Percentiles rank a stretch among this genome's conserved stretches.
Conservation (phyloP, 2,113 vertebrate species). For the Rhinolophus ferrumequinum region DNA sequence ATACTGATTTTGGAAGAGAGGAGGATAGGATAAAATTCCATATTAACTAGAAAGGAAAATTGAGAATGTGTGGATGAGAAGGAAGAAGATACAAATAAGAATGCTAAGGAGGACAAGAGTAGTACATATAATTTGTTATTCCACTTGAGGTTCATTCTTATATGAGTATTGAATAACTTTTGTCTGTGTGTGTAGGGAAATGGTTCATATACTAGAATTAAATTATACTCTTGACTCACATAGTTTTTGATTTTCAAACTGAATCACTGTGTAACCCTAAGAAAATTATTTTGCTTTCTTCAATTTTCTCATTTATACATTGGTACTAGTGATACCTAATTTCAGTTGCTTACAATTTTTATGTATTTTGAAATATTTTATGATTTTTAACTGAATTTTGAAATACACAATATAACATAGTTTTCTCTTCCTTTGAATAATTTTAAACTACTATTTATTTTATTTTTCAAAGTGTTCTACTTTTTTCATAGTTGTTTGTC, state of each 20-base stretch:
- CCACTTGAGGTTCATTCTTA: background rate
- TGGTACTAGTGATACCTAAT: background rate
- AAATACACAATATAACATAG: background rate
- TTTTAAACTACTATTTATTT: background rate
- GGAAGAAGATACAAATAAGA: background rate
- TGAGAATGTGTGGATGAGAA: background rate
- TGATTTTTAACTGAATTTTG: background rate
- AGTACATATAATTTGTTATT: background rate
- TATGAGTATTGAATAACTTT: background rate
- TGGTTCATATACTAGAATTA: background rate
- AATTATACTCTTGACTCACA: background rate
- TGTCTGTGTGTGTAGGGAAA: background rate
- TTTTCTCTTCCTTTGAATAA: background rate
- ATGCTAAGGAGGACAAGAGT: background rate
- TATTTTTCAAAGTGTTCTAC: background rate
- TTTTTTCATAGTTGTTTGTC: background rate
- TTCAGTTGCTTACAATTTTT: background rate
- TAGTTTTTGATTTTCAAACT: background rate
- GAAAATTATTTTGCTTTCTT: background rate
- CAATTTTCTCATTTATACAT: background rate
- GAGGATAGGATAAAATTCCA: background rate
- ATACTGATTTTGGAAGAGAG: background rate
- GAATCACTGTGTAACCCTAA: background rate
- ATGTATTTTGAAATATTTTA: background rate
- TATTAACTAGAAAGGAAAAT: background rate